Base-by-base conservation (phyloP, 2,797 vertebrate genomes). In the Euthynnus affinis region DNA sequence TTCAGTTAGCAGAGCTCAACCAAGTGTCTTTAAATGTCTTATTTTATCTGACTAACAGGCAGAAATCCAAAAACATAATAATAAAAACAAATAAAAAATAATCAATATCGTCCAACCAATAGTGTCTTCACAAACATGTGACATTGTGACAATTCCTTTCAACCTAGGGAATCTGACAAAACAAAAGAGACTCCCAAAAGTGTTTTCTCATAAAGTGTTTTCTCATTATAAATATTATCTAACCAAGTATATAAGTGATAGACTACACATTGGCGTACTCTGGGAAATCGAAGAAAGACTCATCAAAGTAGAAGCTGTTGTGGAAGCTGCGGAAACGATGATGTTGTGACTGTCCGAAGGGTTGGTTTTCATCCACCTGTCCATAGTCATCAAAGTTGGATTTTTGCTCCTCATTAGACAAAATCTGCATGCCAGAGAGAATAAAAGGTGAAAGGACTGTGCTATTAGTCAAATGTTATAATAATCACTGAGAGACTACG, bases 221-320 rank as follows among this genome's bases (percentile, higher is more conserved):
- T 46, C 23, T 18, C 3, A 46, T 46, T 46, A 18, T 17, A 10
- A 71, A 10, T n/a, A 27, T 27, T 25, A 10, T 17, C 32, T 18
- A 17, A 49, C 12, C 22, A 15, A 23, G 15, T 23, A 18, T 14
- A 23, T 9, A 1, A 52, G 34, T 14, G 29, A 57, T 3, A 17
- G 9, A 42, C 2, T 12, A 20, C 29, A 12, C 2, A 6, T 23
- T 34, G 23, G 0, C 12, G 10, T 87, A 93, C 93, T 92, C 94
- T 10, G 96, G 96, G 78, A 99, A 99, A 52, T 98, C 96, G 88
- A 99, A 99, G 84, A 99, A 99, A 0, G 97, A 97, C 72, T 99
- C 98, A 0, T 99, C 98, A 0, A 99, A 99, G 75, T 98, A 99
- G 88, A 99, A 99, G 70, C 96, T 97, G 56, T 96, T 96, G 0